Percentiles rank a stretch among this genome's conserved stretches.
Conservation (phyloP, 1,140 invertebrate species). For the Heliconius hewitsoni region DNA sequence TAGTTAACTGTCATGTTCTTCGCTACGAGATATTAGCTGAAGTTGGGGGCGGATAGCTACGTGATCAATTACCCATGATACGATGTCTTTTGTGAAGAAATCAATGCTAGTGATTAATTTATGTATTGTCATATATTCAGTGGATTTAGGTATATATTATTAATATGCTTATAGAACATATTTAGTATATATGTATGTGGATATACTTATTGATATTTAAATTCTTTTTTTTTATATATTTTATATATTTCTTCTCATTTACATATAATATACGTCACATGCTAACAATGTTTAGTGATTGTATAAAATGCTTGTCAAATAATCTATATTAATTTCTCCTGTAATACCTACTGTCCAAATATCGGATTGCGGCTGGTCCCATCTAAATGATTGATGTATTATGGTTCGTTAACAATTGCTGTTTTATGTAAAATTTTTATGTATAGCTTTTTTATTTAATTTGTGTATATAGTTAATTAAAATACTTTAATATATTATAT, state of each 20-base stretch:
- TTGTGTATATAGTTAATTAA: too few relatives aligned
- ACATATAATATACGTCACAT: too few relatives aligned
- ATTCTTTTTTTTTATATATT: too few relatives aligned
- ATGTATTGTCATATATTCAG: neutral
- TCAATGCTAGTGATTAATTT: constrained; percentile 5
- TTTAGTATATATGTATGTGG: neutral
- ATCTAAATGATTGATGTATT: neutral
- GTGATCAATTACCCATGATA: constrained; percentile 18
- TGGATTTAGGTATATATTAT: neutral
- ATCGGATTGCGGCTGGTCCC: neutral
- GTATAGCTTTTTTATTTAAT: too few relatives aligned
- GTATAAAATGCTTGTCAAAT: neutral
- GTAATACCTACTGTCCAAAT: neutral
- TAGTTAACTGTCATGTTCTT: constrained; percentile 2
- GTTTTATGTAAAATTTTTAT: too few relatives aligned
- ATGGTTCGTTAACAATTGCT: neutral
- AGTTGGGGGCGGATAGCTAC: neutral
- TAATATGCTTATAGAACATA: neutral
- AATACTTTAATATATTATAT: too few relatives aligned
- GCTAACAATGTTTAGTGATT: too few relatives aligned
- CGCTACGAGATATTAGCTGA: neutral
- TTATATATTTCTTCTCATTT: too few relatives aligned
- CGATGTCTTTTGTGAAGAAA: constrained; percentile 19
- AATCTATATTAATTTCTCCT: neutral
- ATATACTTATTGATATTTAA: neutral